Conservation (phyloP, 2,888 invertebrate species). For the Pristionchus maxplancki region DNA sequence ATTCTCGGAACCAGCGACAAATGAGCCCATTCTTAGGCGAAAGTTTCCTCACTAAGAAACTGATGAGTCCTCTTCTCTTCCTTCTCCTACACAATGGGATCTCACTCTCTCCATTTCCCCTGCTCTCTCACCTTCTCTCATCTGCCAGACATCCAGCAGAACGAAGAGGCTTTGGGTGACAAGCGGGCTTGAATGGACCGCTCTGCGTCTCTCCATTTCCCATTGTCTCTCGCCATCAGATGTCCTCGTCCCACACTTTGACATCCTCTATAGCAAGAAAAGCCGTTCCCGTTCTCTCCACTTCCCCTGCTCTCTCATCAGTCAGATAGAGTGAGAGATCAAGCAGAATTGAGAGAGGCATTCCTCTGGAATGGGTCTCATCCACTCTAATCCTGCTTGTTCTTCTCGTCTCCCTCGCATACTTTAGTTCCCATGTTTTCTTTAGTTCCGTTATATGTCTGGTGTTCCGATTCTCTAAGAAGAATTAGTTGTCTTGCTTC, state of each 20-base stretch:
- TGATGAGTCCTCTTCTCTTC: constrained; percentile 1
- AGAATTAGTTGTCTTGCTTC: neutral
- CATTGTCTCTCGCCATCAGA: neutral
- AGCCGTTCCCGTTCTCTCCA: neutral
- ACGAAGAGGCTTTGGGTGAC: no score
- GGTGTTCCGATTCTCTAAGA: neutral
- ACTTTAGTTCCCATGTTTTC: neutral
- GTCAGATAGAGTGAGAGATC: neutral
- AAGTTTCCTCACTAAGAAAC: neutral
- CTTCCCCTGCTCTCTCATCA: neutral
- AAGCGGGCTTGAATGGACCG: neutral
- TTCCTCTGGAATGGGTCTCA: neutral
- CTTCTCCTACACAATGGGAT: constrained; percentile 4
- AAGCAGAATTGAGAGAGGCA: neutral
- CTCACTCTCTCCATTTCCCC: neutral
- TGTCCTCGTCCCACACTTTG: neutral
- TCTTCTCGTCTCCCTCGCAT: neutral
- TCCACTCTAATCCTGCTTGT: constrained; percentile 8
- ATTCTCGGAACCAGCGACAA: neutral
- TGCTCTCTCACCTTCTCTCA: no score
- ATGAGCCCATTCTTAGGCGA: neutral
- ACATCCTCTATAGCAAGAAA: neutral
- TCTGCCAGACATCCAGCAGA: no score
- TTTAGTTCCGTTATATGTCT: neutral
- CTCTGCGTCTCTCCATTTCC: neutral